Base-by-base conservation (phyloP, 2,113 vertebrate species). In the Psettodes erumei region DNA sequence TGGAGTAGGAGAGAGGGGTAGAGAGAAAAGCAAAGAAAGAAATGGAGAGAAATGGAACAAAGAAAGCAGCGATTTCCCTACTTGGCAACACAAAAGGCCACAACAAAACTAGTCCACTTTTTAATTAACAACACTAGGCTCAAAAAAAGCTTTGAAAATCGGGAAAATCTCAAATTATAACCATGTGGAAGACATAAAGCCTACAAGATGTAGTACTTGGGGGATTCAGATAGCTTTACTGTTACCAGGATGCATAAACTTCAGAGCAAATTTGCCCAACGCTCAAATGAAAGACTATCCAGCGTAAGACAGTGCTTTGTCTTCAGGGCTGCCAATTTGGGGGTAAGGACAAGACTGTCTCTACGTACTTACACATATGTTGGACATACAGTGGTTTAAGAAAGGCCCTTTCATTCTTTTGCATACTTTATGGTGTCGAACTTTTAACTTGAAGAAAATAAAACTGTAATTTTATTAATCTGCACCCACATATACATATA, bases 41-140 rank as follows among this genome's bases (percentile, higher is more conserved):
- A 75, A 79, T 25, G 63, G 50, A 71, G 72, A 81, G 58, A 76
- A n/a, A n/a, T n/a, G 73, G 64, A 76, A 83, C 64, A 79, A 74
- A 77, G 67, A 78, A 32, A 73, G 78, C 55, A 48, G 65, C 66
- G 69, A 81, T 83, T 87, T 88, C 83, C 87, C 81, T 62, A 75
- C 88, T 92, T 90, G 88, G 90, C 90, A 88, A 81, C 80, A 84
- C 70, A 69, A 60, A 86, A 65, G 79, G 85, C 85, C 84, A 90
- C 91, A 91, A 92, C 91, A 92, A 90, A 93, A 92, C 86, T 69
- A 82, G 81, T 89, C 76, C 85, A 87, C 89, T 82, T 92, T 92
- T 82, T 93, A 94, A 94, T 94, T 90, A 94, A 90, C 86, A 92
- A 82, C 90, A 91, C 85, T 87, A 79, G 71, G 75, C 81, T 83